A percentile compares a stretch with the other conserved stretches of the same genome.
phyloP scores from a whole-genome alignment of 1,140 invertebrate genomes.

The Panagrolaimus sp. region DNA sequence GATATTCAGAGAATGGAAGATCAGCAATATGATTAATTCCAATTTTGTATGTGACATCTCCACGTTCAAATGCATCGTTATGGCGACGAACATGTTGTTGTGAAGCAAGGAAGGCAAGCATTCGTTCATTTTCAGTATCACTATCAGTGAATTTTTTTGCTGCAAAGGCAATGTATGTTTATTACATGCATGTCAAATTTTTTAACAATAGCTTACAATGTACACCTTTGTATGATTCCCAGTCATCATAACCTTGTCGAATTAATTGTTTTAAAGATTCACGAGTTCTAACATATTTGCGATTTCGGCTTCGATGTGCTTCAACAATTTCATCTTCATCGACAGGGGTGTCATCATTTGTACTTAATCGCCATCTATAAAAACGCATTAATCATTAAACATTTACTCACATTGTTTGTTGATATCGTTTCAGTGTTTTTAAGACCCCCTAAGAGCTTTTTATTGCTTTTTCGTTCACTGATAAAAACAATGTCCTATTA shows the following conservation, averaged over 20 bases:
- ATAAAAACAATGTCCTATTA: too few relatives aligned
- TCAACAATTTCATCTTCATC: background rate
- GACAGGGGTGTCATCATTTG: background rate
- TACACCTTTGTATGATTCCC: conserved; percentile 46
- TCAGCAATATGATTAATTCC: conserved; percentile 54
- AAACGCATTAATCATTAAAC: too few relatives aligned
- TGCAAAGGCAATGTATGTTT: too few relatives aligned
- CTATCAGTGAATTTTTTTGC: conserved; percentile 30
- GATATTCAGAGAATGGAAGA: conserved; percentile 51
- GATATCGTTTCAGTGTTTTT: too few relatives aligned
- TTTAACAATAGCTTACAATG: conserved; percentile 37
- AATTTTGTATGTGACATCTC: conserved; percentile 43
- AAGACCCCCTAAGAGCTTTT: too few relatives aligned
- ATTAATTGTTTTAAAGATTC: conserved; percentile 36
- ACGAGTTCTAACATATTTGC: background rate
- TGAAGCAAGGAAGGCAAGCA: conserved; percentile 50
- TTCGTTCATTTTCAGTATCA: conserved; percentile 47
- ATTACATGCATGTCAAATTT: too few relatives aligned
- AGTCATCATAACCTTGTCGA: conserved; percentile 46
- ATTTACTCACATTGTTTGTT: too few relatives aligned
- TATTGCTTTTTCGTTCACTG: too few relatives aligned
- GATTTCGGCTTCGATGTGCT: conserved; percentile 8
- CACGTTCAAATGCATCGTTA: conserved; percentile 44
- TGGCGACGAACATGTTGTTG: conserved; percentile 48
- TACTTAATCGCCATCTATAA: background rate